Base-by-base conservation (phyloP, 1,140 invertebrate genomes). In the Spodoptera litura region DNA sequence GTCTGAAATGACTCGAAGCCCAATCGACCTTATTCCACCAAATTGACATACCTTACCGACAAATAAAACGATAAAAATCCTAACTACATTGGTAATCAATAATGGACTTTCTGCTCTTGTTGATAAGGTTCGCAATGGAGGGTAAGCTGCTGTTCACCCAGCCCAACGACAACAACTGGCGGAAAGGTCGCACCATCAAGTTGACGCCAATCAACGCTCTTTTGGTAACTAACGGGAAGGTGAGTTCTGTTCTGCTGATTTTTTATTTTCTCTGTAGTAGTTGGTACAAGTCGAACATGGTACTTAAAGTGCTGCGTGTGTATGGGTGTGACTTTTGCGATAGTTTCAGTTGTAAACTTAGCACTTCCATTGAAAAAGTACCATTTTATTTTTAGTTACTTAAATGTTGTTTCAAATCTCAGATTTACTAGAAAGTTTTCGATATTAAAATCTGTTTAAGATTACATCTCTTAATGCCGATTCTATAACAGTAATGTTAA, bases 121-220 rank as follows among this genome's bases (percentile, higher is more conserved):
- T 83, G 55, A 78, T 71, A 75, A 95, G 95, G 87, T 98, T 99
- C 88, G 96, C 98, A 71, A 96, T 98, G 89, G 98, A 98, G 93
- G 98, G 98, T 68, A 97, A 97, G 89, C 95, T 99, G 79, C 95
- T 98, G 62, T 98, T 97, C 88, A 97, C 97, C 25, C 97, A 98
- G 90, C 97, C 97, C 49, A 97, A 97, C 56, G 98, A 99, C 90
- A 97, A 97, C 94, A 98, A 98, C 90, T 98, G 98, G 98, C 96
- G 97, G 79, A 97, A 97, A 90, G 97, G 97, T 76, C 96, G 97
- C 82, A 98, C 98, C 51, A 97, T 98, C 80, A 98, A 99, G 95
- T 96, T 99, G 87, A 97, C 96, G 61, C 97, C 97, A 10, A 96
- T 98, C 56, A 98, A 98, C 93, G 98, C 97, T 53, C 96, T 99